Conservation (phyloP, 1,140 invertebrate genomes). For the Euglossa dilemma region DNA sequence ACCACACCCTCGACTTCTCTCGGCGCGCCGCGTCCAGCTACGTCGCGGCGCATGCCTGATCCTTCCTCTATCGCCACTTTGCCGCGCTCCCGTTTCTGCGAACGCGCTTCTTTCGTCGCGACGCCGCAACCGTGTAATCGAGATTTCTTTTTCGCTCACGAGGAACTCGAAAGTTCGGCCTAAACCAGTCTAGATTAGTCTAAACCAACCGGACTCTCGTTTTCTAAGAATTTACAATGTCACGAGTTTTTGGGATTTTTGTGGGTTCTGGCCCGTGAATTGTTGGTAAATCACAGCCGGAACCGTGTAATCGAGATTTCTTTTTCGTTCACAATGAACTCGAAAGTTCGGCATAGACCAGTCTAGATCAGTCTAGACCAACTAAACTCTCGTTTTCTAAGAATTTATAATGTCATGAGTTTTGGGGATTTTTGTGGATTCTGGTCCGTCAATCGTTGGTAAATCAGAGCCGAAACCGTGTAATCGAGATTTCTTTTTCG, state of each 20-base stretch:
- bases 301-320: not conserved
- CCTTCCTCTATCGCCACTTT: not conserved
- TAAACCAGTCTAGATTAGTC: no score
- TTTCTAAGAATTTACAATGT: no score
- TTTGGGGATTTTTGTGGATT: no score
- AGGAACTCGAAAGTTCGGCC: not conserved
- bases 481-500: constrained; percentile 4
- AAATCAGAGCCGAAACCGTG: not conserved
- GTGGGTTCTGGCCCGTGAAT: no score
- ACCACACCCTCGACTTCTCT: constrained; percentile 62
- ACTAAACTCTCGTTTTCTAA: no score
- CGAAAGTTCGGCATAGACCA: not conserved
- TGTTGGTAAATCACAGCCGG: no score
- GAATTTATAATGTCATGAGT: no score
- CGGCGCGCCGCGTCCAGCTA: constrained; percentile 37
- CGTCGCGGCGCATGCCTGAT: constrained; percentile 48
- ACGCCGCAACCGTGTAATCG: not conserved
- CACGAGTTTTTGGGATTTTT: no score
- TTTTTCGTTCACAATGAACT: not conserved
- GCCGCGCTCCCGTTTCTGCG: not conserved
- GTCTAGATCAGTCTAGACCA: no score
- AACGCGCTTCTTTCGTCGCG: not conserved
- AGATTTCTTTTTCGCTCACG: not conserved
- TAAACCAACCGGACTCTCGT: no score
- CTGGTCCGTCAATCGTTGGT: no score